phyloP scores from a whole-genome alignment of 2,888 invertebrate species.

The Rhorus exstirpatorius region DNA sequence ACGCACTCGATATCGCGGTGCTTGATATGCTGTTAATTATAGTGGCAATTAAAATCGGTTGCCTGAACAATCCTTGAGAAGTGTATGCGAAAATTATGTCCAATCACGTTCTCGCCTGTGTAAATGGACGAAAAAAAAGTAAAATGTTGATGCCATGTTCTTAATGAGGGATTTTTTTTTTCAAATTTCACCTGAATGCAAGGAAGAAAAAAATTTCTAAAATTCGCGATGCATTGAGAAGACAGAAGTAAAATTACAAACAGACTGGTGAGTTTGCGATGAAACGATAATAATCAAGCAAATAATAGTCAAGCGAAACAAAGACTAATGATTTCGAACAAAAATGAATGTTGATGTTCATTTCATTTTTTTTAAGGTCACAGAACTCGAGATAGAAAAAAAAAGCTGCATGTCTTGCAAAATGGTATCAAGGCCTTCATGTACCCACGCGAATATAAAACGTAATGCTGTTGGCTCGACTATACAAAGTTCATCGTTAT shows the following conservation, averaged over 20 bases:
- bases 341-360: too few species aligned
- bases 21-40: constrained; percentile 48
- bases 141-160: not conserved
- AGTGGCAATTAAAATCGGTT: constrained; percentile 40
- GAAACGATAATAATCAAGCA: too few species aligned
- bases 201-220: too few species aligned
- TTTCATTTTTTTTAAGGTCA: too few species aligned
- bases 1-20: constrained; percentile 20
- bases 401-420: not conserved
- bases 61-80: constrained; percentile 7
- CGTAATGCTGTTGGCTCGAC: constrained; percentile 29
- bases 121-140: not conserved
- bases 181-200: too few species aligned
- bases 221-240: too few species aligned
- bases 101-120: not conserved
- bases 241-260: too few species aligned
- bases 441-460: not conserved
- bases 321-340: too few species aligned
- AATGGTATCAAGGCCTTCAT: not conserved
- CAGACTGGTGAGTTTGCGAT: too few species aligned
- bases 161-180: too few species aligned
- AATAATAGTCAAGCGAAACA: too few species aligned
- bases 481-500: constrained; percentile 32
- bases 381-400: too few species aligned
- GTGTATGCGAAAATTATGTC: constrained; percentile 24